Conservation (phyloP, 2,797 vertebrate species). For the Falco peregrinus region DNA sequence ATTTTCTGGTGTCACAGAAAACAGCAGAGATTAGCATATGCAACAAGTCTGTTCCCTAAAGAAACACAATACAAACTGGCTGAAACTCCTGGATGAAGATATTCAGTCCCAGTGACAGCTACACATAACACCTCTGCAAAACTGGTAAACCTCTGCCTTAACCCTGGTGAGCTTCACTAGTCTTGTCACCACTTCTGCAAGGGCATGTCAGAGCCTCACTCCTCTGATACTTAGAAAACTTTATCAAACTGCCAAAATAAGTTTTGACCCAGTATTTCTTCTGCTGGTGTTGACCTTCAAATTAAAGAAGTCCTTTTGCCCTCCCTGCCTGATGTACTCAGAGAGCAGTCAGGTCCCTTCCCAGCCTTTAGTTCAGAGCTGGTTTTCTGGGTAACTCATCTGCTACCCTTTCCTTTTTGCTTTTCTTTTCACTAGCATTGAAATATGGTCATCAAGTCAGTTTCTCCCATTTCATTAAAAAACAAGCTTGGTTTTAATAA, state of each 20-base stretch:
- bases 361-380: not conserved
- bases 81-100: not conserved
- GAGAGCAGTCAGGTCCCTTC: not conserved
- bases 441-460: not conserved
- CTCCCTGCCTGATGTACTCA: not conserved
- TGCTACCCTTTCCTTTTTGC: not conserved
- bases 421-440: not conserved
- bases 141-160: not conserved
- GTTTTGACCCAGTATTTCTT: not conserved
- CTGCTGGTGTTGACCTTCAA: not conserved
- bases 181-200: rapidly evolving
- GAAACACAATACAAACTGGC: not conserved
- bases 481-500: not conserved
- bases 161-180: not conserved
- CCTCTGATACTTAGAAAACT: not conserved
- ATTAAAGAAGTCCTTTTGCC: not conserved
- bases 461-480: not conserved
- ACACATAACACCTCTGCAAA: not conserved
- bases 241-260: not conserved
- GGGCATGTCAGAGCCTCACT: not conserved
- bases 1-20: not conserved
- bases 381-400: not conserved
- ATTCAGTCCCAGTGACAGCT: not conserved
- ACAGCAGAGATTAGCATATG: not conserved
- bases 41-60: not conserved